Evolutionary conservation across 2,888 invertebrate species (phyloP), one percentile per base, ranked within the genome.

Genomic region (Pollenia labialis): DNA sequence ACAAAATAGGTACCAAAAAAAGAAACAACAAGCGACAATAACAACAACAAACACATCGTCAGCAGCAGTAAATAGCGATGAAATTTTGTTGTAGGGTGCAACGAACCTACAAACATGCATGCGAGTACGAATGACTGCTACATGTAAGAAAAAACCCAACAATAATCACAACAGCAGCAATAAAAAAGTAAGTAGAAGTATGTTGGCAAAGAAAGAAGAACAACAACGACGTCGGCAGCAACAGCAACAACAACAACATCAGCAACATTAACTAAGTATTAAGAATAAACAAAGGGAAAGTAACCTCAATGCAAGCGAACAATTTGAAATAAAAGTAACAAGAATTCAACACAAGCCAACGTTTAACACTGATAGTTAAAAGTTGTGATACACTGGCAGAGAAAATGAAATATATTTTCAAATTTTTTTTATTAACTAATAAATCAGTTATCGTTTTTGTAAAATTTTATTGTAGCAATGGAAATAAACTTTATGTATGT

Each of bases 71-170:
- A 62, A 80, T 74, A 74, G 52, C 71, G 75, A 66, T 81, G 83
- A 84, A 84, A 77, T 87, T 81, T 84, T 74, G 81, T 87, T 84
- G 68, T 76, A 84, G 87, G 87, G 87, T 81, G 87, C 84, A 87
- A 84, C 87, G 87, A 87, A 87, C 87, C 81, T 77, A 84, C 81
- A 81, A 81, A 84, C 80, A 84, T 76, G 66, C 87, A 84, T 76
- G 60, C 76, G 40, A 71, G 0, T 56, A 52, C 66, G 66, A 46
- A 46, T 75, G 16, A 75, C 54, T 64, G 10, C 64, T 50, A 56
- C 62, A 76, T 62, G 66, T 64, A 81, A 40, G 56, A 40, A 18
- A 62, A 11, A 69, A 58, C 60, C 58, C 44, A 48, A 62, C 46
- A 79, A 56, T 18, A 79, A 82, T 16, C 54, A 74, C 68, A 60